Conservation (phyloP, 2,888 invertebrate genomes). For the Phania funesta region DNA sequence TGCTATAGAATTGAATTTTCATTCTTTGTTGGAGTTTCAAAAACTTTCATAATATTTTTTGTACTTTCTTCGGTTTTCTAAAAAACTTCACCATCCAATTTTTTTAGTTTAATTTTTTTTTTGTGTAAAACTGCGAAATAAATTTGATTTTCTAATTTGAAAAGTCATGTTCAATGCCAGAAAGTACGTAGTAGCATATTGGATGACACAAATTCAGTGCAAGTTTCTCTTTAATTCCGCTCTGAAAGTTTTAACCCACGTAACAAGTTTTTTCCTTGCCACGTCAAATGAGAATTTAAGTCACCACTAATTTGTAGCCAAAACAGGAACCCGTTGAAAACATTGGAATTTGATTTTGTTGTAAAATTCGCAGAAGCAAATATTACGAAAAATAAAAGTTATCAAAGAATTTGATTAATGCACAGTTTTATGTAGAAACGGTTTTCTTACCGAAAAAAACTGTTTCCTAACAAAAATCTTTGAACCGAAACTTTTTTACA, state of each 20-base stretch:
- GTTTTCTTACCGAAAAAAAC: too few relatives aligned
- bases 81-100: constrained; percentile 6
- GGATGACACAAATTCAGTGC: neutral
- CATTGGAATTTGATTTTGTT: too few relatives aligned
- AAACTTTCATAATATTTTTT: constrained; percentile 21
- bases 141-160: constrained; percentile 21
- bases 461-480: too few relatives aligned
- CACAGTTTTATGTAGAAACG: too few relatives aligned
- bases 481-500: too few relatives aligned
- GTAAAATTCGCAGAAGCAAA: too few relatives aligned
- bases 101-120: too few relatives aligned
- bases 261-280: constrained; percentile 4
- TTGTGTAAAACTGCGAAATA: neutral
- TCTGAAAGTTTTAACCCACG: constrained; percentile 8
- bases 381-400: too few relatives aligned
- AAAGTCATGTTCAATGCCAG: neutral
- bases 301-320: neutral
- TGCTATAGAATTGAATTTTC: too few relatives aligned
- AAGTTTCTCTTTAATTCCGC: constrained; percentile 14
- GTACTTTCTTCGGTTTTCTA: constrained; percentile 13
- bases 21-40: constrained; percentile 1
- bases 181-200: constrained; percentile 1
- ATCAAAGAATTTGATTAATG: too few relatives aligned
- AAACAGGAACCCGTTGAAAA: neutral
- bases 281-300: neutral